Evolutionary conservation across 2,888 invertebrate species (phyloP).

Genomic region (Yponomeuta cagnagella): DNA sequence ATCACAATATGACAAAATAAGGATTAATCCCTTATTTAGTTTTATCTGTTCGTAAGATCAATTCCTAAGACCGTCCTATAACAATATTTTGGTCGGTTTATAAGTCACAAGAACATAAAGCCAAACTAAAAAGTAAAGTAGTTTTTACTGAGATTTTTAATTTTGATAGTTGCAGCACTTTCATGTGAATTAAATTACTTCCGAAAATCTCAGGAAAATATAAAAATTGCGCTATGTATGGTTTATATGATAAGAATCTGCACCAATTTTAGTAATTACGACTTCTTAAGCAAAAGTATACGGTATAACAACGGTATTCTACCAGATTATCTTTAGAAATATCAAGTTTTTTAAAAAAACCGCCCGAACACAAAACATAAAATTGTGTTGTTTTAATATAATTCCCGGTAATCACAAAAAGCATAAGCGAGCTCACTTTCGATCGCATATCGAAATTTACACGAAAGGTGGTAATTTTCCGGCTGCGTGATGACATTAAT

Average conservation of each 20-base stretch:
- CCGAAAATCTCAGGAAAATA: background rate
- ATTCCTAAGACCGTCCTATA: no score
- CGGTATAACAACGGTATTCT: constrained; percentile 28
- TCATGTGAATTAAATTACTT: background rate
- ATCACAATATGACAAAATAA: no score
- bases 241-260: background rate
- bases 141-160: no score
- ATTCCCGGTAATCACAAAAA: constrained; percentile 32
- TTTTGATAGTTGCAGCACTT: background rate
- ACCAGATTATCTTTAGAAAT: constrained; percentile 47
- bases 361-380: constrained; percentile 30
- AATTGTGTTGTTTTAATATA: constrained; percentile 38
- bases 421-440: constrained; percentile 49
- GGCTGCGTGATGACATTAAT: constrained; percentile 64
- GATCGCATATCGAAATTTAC: constrained; percentile 63
- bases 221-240: background rate
- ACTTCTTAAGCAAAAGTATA: background rate
- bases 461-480: constrained; percentile 69
- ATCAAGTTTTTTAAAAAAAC: constrained; percentile 43
- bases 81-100: no score
- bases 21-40: no score
- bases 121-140: no score
- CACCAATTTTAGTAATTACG: background rate
- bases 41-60: no score
- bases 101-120: no score